Evolutionary conservation across 35 echinoderm and acorn worm species (phyloP).

Genomic region (Ophioderma brevispina): DNA sequence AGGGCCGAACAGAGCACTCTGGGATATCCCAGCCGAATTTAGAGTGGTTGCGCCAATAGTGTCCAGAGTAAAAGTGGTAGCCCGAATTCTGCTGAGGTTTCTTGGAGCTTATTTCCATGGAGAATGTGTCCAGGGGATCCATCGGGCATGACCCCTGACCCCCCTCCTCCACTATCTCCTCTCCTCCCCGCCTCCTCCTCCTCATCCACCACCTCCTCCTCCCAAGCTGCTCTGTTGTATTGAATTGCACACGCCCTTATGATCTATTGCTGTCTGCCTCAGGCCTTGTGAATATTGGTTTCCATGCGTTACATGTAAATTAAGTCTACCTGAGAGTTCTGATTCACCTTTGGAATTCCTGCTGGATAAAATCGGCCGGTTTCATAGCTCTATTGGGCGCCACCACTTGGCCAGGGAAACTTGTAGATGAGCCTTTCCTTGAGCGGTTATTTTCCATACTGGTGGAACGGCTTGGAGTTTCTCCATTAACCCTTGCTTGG

Average conservation of each 20-base stretch:
- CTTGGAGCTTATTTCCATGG: not conserved
- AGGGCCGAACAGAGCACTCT: conserved; percentile 11
- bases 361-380: not conserved
- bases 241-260: not conserved
- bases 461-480: conserved; percentile 50
- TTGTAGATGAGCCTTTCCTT: not conserved
- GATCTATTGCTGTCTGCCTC: not conserved
- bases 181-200: not conserved
- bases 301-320: not conserved
- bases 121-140: not conserved
- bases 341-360: not conserved
- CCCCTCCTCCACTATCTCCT: not conserved
- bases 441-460: conserved; percentile 29
- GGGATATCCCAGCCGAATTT: not conserved
- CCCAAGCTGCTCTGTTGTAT: not conserved
- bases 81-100: not conserved
- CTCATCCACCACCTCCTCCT: no score
- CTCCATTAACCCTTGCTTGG: not conserved
- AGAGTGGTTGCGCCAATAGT: not conserved
- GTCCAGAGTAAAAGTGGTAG: not conserved
- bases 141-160: not conserved
- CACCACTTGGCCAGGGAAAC: not conserved
- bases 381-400: not conserved
- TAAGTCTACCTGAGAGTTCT: not conserved
- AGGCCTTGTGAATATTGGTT: not conserved